phyloP scores from a whole-genome alignment of 2,888 invertebrate species.

The Meganola albula region DNA sequence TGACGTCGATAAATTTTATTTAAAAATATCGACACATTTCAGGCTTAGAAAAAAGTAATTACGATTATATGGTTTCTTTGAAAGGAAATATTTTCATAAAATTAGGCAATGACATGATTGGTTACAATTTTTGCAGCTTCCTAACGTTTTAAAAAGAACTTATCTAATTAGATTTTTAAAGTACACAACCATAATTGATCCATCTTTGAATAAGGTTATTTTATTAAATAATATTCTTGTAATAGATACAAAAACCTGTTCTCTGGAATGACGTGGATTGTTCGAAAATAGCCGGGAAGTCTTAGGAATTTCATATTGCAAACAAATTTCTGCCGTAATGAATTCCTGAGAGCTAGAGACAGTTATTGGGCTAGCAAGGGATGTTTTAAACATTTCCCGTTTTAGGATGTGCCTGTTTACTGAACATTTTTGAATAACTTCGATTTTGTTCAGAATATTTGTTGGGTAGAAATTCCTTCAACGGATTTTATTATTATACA shows the following conservation, averaged over 20 bases:
- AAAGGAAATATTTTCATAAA: neutral
- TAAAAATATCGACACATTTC: constrained; percentile 22
- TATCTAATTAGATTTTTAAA: no score
- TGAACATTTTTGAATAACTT: constrained; percentile 14
- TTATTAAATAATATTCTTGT: no score
- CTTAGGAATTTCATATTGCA: constrained; percentile 63
- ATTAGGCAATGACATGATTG: no score
- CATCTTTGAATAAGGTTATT: no score
- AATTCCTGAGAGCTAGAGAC: constrained; percentile 43
- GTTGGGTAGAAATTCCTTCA: constrained; percentile 2
- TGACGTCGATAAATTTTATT: constrained; percentile 14
- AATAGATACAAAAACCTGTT: constrained; percentile 28
- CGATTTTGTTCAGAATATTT: constrained; percentile 11
- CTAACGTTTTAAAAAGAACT: no score
- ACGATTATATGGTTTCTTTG: neutral
- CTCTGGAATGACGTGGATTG: constrained; percentile 36
- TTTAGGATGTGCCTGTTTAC: constrained; percentile 20
- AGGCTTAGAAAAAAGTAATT: no score
- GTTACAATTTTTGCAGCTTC: no score
- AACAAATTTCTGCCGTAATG: constrained; percentile 58
- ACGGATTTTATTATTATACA: no score
- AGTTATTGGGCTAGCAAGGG: constrained; percentile 26
- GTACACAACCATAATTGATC: no score
- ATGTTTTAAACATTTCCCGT: constrained; percentile 25
- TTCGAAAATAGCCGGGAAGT: constrained; percentile 40